Conservation (phyloP, 2,797 vertebrate species). For the Poeciliopsis presidionis region DNA sequence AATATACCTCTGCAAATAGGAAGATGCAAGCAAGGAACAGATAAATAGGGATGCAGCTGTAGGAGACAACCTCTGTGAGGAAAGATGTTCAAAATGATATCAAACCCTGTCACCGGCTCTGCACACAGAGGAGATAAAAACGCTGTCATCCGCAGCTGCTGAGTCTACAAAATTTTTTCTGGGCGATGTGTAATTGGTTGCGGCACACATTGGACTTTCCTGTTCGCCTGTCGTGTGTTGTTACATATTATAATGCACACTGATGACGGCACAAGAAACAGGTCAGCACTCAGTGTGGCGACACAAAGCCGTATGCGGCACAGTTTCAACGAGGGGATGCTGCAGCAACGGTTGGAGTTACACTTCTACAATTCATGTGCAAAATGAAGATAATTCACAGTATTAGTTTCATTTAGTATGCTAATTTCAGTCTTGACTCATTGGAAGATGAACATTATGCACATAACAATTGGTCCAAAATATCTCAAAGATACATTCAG, state of each 20-base stretch:
- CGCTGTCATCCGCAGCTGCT: slow-evolving; percentile 42
- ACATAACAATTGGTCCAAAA: neutral
- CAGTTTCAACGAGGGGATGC: slow-evolving; percentile 11
- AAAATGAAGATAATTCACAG: slow-evolving; percentile 4
- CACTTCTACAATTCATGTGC: slow-evolving; percentile 9
- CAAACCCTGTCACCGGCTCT: neutral
- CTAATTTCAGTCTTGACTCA: neutral
- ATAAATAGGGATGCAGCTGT: slow-evolving; percentile 21
- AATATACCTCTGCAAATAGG: slow-evolving; percentile 39
- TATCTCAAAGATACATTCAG: neutral
- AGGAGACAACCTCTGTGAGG: slow-evolving; percentile 11
- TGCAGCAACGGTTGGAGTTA: slow-evolving; percentile 6
- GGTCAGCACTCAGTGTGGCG: slow-evolving; percentile 40
- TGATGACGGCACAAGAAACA: slow-evolving; percentile 26
- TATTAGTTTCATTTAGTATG: slow-evolving; percentile 16
- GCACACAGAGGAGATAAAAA: slow-evolving; percentile 29
- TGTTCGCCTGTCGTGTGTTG: slow-evolving; percentile 36
- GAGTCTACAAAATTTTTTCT: slow-evolving; percentile 39
- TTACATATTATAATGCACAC: slow-evolving; percentile 37
- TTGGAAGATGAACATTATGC: neutral
- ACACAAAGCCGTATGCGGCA: slow-evolving; percentile 29
- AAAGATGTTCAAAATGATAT: slow-evolving; percentile 43
- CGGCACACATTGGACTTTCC: slow-evolving; percentile 49
- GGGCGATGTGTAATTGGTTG: slow-evolving; percentile 6
- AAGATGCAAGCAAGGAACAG: slow-evolving; percentile 45